phyloP scores from a whole-genome alignment of 2,888 invertebrate genomes.

The Ceraclea dissimilis region DNA sequence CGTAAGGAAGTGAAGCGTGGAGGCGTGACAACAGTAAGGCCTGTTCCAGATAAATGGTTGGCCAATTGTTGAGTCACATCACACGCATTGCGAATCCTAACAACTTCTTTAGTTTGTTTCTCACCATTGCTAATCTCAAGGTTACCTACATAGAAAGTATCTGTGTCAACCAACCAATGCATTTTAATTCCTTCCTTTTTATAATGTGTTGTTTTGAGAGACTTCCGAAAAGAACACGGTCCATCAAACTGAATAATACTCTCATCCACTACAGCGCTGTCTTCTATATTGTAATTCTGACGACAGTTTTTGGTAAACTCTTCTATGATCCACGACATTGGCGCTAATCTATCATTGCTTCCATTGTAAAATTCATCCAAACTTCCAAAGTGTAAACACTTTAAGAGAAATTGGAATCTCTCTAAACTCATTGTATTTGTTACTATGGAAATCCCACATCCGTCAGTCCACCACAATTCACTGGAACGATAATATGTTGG shows the following conservation, averaged over 20 bases:
- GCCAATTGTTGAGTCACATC: conserved; percentile 37
- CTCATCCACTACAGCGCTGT: conserved; percentile 40
- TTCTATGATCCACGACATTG: conserved; percentile 42
- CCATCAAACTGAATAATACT: conserved; percentile 40
- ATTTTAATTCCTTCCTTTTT: conserved; percentile 39
- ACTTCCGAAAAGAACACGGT: conserved; percentile 42
- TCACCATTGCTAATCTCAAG: conserved; percentile 40
- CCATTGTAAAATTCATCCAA: conserved; percentile 35
- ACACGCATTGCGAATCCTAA: conserved; percentile 27
- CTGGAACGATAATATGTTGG: conserved; percentile 37
- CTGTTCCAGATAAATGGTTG: conserved; percentile 37
- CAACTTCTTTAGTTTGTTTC: conserved; percentile 25
- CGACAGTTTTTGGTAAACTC: conserved; percentile 44
- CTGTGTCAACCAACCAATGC: conserved; percentile 38
- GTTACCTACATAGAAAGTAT: conserved; percentile 41
- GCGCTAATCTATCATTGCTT: conserved; percentile 33
- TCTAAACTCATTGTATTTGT: conserved; percentile 37
- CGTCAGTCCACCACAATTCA: conserved; percentile 39
- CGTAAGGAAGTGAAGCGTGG: conserved; percentile 38
- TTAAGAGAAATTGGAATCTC: conserved; percentile 38
- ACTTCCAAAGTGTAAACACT: conserved; percentile 38
- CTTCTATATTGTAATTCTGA: conserved; percentile 35
- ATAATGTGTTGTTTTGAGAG: conserved; percentile 37
- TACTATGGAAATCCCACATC: conserved; percentile 36
- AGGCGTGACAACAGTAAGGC: conserved; percentile 37